Evolutionary conservation across 2,888 invertebrate species (phyloP).

Genomic region (Notocelia uddmanniana): DNA sequence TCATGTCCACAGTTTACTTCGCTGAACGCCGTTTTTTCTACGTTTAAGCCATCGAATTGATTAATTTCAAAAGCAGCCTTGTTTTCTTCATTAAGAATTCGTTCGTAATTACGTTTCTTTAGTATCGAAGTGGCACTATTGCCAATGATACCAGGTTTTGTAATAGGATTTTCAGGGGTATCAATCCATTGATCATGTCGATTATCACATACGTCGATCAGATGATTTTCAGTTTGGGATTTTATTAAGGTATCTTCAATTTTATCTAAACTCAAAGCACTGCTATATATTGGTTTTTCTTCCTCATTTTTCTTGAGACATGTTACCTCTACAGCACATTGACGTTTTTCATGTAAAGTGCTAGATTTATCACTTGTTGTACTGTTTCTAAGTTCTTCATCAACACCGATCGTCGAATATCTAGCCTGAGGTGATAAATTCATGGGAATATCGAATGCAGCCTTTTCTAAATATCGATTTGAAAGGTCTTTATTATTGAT

Average conservation of each 20-base stretch:
- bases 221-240: background rate
- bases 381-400: conserved; percentile 28
- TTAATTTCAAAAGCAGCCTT: background rate
- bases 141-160: background rate
- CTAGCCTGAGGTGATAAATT: conserved; percentile 44
- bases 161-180: background rate
- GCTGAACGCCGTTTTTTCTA: background rate
- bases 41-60: background rate
- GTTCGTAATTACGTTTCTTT: background rate
- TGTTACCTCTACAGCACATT: conserved; percentile 20
- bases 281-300: conserved; percentile 2
- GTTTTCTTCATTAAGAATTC: background rate
- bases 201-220: background rate
- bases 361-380: background rate
- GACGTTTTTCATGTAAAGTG: conserved; percentile 18
- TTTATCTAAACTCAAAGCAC: background rate
- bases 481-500: conserved; percentile 17
- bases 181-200: background rate
- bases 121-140: background rate
- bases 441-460: conserved; percentile 39
- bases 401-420: conserved; percentile 21
- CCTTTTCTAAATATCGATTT: conserved; percentile 30
- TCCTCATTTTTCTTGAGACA: background rate
- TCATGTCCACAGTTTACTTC: background rate
- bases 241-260: background rate